Base-by-base conservation (phyloP, 2,113 vertebrate species). In the Ailuropoda melanoleuca region DNA sequence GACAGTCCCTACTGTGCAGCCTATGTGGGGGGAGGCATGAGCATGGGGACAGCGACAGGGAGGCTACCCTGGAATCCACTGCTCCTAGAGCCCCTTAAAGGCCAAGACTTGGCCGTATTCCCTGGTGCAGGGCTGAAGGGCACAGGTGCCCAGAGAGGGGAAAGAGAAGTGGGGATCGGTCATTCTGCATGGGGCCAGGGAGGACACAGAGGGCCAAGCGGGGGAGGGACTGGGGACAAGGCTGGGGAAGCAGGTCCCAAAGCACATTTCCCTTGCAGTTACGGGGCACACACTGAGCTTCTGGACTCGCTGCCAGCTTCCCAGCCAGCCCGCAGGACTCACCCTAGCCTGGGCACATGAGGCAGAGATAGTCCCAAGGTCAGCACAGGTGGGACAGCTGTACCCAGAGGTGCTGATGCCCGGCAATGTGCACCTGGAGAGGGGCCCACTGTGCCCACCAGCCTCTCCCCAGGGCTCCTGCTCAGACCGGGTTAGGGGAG, bases 21-120 rank as follows among this genome's bases (percentile, higher is more conserved):
- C 62, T 6, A 34, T 1, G 2, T 43, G 46, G 23, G 31, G 43
- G 68, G 6, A 4, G 26, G 64, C 26, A 8, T 19, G 24, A 29
- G 39, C 2, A 10, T 19, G 23, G 21, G 1, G 24, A 23, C 55
- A 31, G 64, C 19, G 8, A 2, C 0, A 0, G 1, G 50, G 48
- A 39, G 58, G n/a, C 60, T 83, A 37, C 50, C 31, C 6, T 0
- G 17, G 82, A 55, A 43, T 9, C 26, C 19, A 8, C 62, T 55
- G 19, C 17, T 23, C 64, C 24, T 3, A 17, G 62, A 58, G 37
- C 21, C 39, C 29, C 37, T 34, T 10, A 48, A 18, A 13, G 23
- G 46, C 37, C 39, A 14, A 48, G 43, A 15, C 34, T 48, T 23
- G 26, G 43, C 19, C 13, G 0, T 34, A 29, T 43, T 56, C 26